phyloP scores from a whole-genome alignment of 2,797 vertebrate genomes.

The Alca torda region DNA sequence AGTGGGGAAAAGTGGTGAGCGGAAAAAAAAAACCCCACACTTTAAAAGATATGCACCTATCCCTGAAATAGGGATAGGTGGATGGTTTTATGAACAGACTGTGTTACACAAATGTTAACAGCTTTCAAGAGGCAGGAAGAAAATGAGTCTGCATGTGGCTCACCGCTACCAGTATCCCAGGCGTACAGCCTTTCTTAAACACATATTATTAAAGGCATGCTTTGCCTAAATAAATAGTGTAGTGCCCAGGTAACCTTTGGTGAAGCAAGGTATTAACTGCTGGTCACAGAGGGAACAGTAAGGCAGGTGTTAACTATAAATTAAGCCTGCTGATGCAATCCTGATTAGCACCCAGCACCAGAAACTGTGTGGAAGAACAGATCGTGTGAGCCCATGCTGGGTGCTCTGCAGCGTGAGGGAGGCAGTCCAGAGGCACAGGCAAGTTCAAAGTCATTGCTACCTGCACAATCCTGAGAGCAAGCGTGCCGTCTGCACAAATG shows the following conservation, averaged over 20 bases:
- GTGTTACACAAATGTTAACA: not conserved
- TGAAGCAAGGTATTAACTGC: not conserved
- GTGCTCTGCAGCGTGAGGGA: rapidly evolving
- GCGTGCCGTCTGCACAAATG: rapidly evolving
- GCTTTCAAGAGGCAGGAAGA: not conserved
- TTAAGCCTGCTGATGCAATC: not conserved
- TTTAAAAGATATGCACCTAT: not conserved
- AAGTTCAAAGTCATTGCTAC: not conserved
- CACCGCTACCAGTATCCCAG: not conserved
- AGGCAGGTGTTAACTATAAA: not conserved
- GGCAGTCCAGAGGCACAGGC: not conserved
- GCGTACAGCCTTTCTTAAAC: not conserved
- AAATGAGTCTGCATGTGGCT: not conserved
- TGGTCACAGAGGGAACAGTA: not conserved
- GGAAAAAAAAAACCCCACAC: not conserved
- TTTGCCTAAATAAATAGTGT: not conserved
- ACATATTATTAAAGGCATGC: not conserved
- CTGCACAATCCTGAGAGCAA: not conserved
- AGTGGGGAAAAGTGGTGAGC: rapidly evolving
- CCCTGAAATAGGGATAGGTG: not conserved
- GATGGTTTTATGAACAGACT: not conserved
- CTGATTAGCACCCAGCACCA: not conserved
- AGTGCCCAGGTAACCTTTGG: not conserved
- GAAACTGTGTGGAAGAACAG: not conserved
- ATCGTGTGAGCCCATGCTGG: not conserved